Evolutionary conservation across 35 echinoderm and acorn worm genomes (phyloP), one percentile per base, ranked within the genome.

Genomic region (Ptychodera flava): DNA sequence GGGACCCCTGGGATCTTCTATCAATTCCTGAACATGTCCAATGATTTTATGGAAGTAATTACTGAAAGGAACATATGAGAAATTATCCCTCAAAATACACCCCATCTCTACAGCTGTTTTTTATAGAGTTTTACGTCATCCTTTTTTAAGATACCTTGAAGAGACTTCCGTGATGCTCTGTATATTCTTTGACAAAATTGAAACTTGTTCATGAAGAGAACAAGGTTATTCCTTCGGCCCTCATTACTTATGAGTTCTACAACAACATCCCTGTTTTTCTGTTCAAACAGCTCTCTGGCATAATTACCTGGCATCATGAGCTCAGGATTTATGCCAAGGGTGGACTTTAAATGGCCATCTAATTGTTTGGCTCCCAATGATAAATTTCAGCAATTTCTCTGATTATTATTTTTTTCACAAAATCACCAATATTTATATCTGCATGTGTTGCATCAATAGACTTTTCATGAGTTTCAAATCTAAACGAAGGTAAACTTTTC

Each of bases 21-120:
- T 34, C 0, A 80, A 6, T 31, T 91, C 89, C 53, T 91, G 90
- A 0, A 36, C 36, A 34, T 91, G 90, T 77, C 87, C 90, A 34
- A 91, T 87, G 1, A 87, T 53, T 29, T 91, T 91, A 31, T 91
- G 90, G 0, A 91, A 30, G 33, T 91, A 91, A 52, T 91, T 91
- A n/a, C 32, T 78, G 87, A 91, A 35, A n/a, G 16, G 2, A 27
- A 80, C 90, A n/a, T n/a, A n/a, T n/a, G n/a, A n/a, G n/a, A n/a
- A n/a, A n/a, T 91, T 1, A 34, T 77, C 33, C 27, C 64, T 78
- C 0, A 91, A 75, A 27, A 45, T 29, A 0, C 15, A 28, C 0
- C 90, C 89, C 85, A 91, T 91, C 16, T 30, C 36, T 28, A 91
- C 90, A 27, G 90, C 90, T 0, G 10, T 80, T 0, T 45, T 53